Evolutionary conservation across 2,888 invertebrate genomes (phyloP), one percentile per base, ranked within the genome.

Genomic region (Anarsia innoxiella): DNA sequence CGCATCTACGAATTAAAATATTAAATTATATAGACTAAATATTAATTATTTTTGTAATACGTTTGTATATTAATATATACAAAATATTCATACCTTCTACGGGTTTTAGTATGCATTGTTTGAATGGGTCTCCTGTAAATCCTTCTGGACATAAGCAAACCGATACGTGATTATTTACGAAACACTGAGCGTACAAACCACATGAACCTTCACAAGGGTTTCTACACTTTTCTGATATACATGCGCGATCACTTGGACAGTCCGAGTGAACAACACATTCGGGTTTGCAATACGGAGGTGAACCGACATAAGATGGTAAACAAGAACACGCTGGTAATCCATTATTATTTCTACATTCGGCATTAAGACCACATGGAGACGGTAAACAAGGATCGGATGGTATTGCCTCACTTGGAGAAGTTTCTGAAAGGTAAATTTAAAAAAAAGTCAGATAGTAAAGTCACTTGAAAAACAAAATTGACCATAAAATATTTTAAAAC

Each of bases 261-360:
- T 91, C 91, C 0, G 89, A 86, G 52, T 89, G 88, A 13, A 88
- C 79, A 1, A 88, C 83, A 58, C 91, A 91, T 67, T 91, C 90
- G 1, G 91, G 90, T 43, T 88, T 86, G 58, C 88, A 88, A 40
- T 78, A 83, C 19, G 88, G 90, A 12, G 90, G 91, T 39, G 86
- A 88, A 12, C 92, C 92, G 31, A 87, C 74, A 50, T 90, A 90
- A 31, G 85, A 79, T 3, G 88, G 83, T 39, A 90, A 73, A 64
- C 93, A 93, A 8, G 91, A 89, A 64, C 93, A 93, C 10, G 91
- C 88, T 1, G 90, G 87, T 63, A 91, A 86, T 19, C 86, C 88
- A 54, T 92, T 91, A 27, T 88, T 83, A 64, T 91, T 91, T 33
- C 88, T 87, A 60, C 94, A 94, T 59, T 91, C 89, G 3, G 93